Conservation (phyloP, 2,113 vertebrate species). For the Calyptommatus sinebrachiatus region DNA sequence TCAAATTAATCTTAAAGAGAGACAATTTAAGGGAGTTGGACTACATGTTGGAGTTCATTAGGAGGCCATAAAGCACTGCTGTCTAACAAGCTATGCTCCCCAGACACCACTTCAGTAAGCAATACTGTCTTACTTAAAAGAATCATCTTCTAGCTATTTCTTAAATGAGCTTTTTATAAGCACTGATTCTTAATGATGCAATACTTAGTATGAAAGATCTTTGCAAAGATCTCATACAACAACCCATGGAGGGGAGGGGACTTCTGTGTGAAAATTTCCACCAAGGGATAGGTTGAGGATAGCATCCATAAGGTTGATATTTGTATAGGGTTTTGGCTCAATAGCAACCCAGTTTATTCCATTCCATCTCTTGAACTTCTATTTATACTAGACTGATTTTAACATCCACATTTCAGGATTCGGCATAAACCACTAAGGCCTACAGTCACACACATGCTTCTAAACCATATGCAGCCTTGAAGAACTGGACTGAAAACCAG, state of each 20-base stretch:
- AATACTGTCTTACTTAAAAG: slow-evolving; percentile 42
- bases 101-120: slow-evolving; percentile 47
- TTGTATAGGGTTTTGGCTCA: background rate
- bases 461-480: background rate
- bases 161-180: slow-evolving; percentile 3
- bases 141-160: slow-evolving; percentile 18
- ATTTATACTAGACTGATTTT: no score
- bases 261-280: background rate
- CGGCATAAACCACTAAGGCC: background rate
- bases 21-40: slow-evolving; percentile 77
- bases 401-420: no score
- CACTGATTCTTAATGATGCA: background rate
- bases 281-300: background rate
- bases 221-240: background rate
- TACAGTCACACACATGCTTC: background rate
- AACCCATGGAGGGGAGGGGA: background rate
- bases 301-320: background rate
- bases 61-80: slow-evolving; percentile 77
- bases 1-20: slow-evolving; percentile 81
- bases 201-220: slow-evolving; percentile 10
- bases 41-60: slow-evolving; percentile 83
- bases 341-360: background rate
- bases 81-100: slow-evolving; percentile 66
- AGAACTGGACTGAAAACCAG: no score
- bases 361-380: no score